These are phyloP conservation scores for Brachypteracias leptosomus DNA, from an alignment of 2,113 vertebrate species.

Conservation along the genomic window DNA sequence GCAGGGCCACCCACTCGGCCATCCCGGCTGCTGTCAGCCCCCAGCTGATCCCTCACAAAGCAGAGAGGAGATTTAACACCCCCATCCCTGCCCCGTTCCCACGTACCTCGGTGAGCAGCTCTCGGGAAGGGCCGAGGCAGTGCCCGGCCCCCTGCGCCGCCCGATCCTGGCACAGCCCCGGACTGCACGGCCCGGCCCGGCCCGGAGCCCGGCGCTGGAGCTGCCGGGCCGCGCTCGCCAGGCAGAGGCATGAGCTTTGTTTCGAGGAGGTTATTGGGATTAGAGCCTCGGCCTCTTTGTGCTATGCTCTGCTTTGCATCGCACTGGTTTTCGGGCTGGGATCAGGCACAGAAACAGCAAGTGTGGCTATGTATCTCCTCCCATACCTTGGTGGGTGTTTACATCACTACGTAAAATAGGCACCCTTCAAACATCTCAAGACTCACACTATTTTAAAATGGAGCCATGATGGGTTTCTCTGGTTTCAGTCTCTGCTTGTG, in stretches of 20 bases:
- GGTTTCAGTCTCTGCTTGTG: conserved; percentile 13
- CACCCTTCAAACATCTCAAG: conserved; percentile 19
- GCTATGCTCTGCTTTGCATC: not conserved
- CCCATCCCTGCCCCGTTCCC: conserved; percentile 30
- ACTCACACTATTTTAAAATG: conserved; percentile 34
- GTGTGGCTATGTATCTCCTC: conserved; percentile 34
- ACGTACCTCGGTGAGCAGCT: conserved; percentile 59
- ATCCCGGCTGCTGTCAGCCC: conserved; percentile 47
- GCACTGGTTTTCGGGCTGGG: not conserved
- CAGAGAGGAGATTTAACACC: conserved; percentile 15
- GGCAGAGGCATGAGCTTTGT: conserved; percentile 6
- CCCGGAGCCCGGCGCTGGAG: not conserved
- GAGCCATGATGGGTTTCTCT: conserved; percentile 17
- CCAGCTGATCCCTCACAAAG: conserved; percentile 50
- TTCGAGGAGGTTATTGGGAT: not conserved
- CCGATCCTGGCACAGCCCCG: not conserved
- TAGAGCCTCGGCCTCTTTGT: conserved; percentile 4
- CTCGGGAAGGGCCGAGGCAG: not conserved
- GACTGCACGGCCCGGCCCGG: not conserved
- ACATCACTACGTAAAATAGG: conserved; percentile 44
- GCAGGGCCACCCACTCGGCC: conserved; percentile 72
- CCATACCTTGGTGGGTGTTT: conserved; percentile 56
- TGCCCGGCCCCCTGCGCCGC: not conserved
- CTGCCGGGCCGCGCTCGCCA: not conserved
- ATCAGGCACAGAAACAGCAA: not conserved